Base-by-base conservation (phyloP, 2,113 vertebrate genomes). In the Recurvirostra avosetta region DNA sequence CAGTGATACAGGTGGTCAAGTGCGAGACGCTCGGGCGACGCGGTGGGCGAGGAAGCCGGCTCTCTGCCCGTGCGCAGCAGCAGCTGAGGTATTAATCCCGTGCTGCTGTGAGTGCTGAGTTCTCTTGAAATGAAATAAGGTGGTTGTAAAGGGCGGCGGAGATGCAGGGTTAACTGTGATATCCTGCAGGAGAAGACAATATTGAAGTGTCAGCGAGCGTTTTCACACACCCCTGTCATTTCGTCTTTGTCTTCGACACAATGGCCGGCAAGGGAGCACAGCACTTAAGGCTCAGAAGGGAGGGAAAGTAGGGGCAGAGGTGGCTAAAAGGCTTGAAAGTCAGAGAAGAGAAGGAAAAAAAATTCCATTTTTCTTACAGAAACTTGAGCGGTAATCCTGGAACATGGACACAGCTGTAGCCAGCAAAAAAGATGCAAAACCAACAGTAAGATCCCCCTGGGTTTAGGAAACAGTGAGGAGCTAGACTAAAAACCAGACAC, bases 171-270 rank as follows among this genome's bases (percentile, higher is more conserved):
- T 93, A 92, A 88, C 90, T 58, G 58, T 61, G 88, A 82, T 86
- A 92, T 82, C 85, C 90, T 92, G 85, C 85, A 58, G 85, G 50
- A 93, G 74, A 55, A 92, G 88, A 88, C 92, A 96, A 90, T 93
- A 87, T 61, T 82, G 63, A 91, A 91, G 90, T 9, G 15, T 61
- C 11, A 3, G 74, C 52, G 72, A 92, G 85, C 3, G 2, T 66
- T 96, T 95, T 62, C 71, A 82, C 74, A 88, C 53, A 53, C 70
- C 77, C 70, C 0, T 0, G 49, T 85, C 62, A 27, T 91, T 95
- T 45, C 22, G 41, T 38, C 62, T 92, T 92, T 93, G 66, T 86
- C 71, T 61, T 86, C 0, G 0, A 73, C 88, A 88, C 88, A 96
- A 90, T 86, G 85, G 84, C 66, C 0, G 0, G 90, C 36, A 74